Evolutionary conservation across 2,113 vertebrate genomes (phyloP), one percentile per base, ranked within the genome.

Genomic region (Hippopotamus amphibius): DNA sequence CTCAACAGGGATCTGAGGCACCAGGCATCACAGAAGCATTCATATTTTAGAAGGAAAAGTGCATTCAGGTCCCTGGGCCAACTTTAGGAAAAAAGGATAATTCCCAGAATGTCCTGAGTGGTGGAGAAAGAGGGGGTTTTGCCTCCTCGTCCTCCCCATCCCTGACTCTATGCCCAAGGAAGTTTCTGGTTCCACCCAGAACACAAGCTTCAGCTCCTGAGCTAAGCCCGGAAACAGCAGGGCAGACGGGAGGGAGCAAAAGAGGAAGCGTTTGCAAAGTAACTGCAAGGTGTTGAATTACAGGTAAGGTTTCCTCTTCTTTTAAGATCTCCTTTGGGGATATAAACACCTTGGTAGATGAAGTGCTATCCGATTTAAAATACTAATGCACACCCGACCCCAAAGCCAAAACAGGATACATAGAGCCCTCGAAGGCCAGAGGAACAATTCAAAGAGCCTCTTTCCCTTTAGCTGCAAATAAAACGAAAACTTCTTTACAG

Each of bases 301-400:
- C 94, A 72, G 72, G 90, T 26, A 48, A 57, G 72, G 74, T 63
- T 83, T 93, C 92, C 43, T 48, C 74, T 88, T 86, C 76, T 84
- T 53, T 61, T 28, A 69, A 69, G 89, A 12, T 26, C 69, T 88
- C 92, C 93, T 68, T 16, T 37, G 63, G 50, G 90, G 72, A 93
- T 33, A 82, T 30, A 72, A 86, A 89, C 72, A 72, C 90, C 22
- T 28, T 16, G 61, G 71, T 2, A 10, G 33, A 24, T n/a, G 84
- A 55, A 48, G 33, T 1, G 41, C 68, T 66, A 61, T 69, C 46
- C 22, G 74, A 83, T 37, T 79, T 72, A 69, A 65, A 65, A 57
- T 21, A 50, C 57, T 16, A 63, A 65, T 5, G 48, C 81, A 43
- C 1, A 69, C n/a, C 2, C 3, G 16, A 21, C 83, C 53, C 68